phyloP scores from a whole-genome alignment of 2,797 vertebrate species.

The Tragopan temminckii region DNA sequence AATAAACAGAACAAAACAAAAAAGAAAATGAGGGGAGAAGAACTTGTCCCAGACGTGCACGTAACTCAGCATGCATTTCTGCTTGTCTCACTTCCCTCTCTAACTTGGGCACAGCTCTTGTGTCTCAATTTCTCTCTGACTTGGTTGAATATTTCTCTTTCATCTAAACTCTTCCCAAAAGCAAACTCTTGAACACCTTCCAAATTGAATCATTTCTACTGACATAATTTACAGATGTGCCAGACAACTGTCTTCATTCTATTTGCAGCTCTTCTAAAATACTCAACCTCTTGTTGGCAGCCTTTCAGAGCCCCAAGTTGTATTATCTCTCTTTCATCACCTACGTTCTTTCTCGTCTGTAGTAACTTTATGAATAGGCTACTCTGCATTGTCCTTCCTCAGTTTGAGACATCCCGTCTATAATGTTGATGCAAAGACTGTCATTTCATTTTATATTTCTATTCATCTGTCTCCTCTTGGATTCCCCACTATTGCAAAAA shows the following conservation, averaged over 20 bases:
- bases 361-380: background rate
- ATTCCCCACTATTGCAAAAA: background rate
- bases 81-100: background rate
- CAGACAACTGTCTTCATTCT: background rate
- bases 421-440: background rate
- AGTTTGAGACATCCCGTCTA: background rate
- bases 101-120: background rate
- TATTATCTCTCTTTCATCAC: background rate
- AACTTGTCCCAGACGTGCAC: background rate
- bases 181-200: background rate
- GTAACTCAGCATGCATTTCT: background rate
- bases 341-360: background rate
- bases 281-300: background rate
- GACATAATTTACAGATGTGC: background rate
- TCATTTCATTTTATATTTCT: conserved; percentile 10
- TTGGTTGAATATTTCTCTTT: background rate
- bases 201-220: background rate
- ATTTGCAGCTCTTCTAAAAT: background rate
- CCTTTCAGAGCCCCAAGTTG: background rate
- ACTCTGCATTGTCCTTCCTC: background rate
- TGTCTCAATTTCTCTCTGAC: background rate
- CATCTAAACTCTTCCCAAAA: background rate
- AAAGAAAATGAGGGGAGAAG: background rate
- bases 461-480: background rate
- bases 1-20: conserved; percentile 11